Percentiles rank a stretch among this genome's conserved stretches.
These are phyloP conservation scores for Danio jaintianensis DNA, from an alignment of 2,797 vertebrate species.

Conservation along the genomic window DNA sequence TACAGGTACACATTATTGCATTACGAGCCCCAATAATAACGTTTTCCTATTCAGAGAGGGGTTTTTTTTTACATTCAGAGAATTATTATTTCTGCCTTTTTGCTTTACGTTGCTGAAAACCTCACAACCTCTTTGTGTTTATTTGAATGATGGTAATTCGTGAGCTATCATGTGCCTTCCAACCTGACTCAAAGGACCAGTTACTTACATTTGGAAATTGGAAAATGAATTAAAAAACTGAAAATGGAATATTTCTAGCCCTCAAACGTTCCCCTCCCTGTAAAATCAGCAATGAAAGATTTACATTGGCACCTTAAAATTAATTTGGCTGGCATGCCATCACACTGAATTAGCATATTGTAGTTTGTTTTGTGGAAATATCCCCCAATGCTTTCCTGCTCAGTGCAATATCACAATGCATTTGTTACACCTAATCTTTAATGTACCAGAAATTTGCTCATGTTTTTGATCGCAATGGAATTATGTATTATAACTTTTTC, in stretches of 20 bases:
- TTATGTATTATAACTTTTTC: neutral
- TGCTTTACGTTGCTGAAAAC: slow-evolving; percentile 25
- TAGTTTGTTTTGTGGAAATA: slow-evolving; percentile 46
- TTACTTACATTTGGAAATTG: slow-evolving; percentile 48
- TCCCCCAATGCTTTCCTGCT: slow-evolving; percentile 36
- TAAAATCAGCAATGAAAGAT: slow-evolving; percentile 32
- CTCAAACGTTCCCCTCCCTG: neutral
- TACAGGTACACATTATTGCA: slow-evolving; percentile 12
- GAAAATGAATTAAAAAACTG: slow-evolving; percentile 17
- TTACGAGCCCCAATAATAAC: neutral
- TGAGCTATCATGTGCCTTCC: neutral
- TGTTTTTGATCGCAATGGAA: slow-evolving; percentile 64
- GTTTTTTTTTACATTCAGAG: slow-evolving; percentile 19
- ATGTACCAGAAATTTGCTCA: slow-evolving; percentile 72
- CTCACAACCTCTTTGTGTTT: neutral
- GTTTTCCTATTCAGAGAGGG: neutral
- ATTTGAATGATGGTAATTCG: slow-evolving; percentile 3
- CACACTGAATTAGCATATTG: slow-evolving; percentile 5
- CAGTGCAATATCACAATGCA: slow-evolving; percentile 70
- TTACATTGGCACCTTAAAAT: slow-evolving; percentile 2
- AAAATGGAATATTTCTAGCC: slow-evolving; percentile 1
- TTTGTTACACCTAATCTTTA: slow-evolving; percentile 75
- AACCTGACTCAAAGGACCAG: neutral
- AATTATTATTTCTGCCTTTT: slow-evolving; percentile 1
- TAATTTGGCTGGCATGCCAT: slow-evolving; percentile 8